These are phyloP conservation scores for Eriosoma lanigerum DNA, from an alignment of 1,140 invertebrate genomes.

Conservation along the genomic window DNA sequence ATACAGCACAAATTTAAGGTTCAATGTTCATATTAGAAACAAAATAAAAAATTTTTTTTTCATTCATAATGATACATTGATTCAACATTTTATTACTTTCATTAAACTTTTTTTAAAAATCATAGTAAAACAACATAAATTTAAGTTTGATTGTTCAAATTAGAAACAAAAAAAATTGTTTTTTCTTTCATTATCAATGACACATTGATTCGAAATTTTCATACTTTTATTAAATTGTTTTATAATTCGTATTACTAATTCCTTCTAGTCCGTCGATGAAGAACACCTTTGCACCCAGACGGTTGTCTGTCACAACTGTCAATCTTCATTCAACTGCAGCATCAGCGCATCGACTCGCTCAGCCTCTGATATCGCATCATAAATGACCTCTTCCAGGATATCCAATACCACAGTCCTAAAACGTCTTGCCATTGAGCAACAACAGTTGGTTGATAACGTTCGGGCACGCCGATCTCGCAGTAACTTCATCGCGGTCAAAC, in stretches of 20 bases:
- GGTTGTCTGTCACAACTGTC: not conserved
- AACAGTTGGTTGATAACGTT: not conserved
- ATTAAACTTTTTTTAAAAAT: too few species aligned
- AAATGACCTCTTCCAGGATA: not conserved
- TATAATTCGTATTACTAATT: conserved; percentile 56
- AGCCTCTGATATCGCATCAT: conserved; percentile 57
- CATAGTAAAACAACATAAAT: too few species aligned
- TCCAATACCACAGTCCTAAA: not conserved
- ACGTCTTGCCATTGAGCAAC: not conserved
- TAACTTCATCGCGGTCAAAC: not conserved
- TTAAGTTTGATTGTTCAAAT: too few species aligned
- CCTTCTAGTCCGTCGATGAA: conserved; percentile 57
- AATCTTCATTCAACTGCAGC: not conserved
- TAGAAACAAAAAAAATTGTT: too few species aligned
- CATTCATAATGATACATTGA: too few species aligned
- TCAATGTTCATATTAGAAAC: too few species aligned
- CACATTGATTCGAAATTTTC: too few species aligned
- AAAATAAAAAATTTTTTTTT: too few species aligned
- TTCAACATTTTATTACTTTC: too few species aligned
- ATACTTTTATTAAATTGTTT: too few species aligned
- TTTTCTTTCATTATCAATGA: too few species aligned
- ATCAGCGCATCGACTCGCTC: conserved; percentile 45
- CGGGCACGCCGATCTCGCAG: not conserved
- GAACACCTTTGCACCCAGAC: conserved; percentile 15
- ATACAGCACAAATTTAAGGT: too few species aligned